Conservation (phyloP, 2,888 invertebrate genomes). For the Ochlodes sylvanus region DNA sequence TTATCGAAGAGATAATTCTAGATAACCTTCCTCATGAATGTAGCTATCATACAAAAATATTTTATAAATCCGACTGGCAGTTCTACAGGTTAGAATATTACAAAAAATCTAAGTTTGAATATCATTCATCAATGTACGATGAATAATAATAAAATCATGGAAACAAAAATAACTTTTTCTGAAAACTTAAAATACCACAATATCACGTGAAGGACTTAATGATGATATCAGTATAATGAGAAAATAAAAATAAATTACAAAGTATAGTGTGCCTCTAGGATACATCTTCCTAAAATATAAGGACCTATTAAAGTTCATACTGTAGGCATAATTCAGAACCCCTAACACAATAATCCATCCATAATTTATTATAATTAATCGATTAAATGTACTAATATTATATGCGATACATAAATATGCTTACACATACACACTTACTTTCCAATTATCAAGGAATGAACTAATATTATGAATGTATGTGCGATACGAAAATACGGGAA, state of each 20-base stretch:
- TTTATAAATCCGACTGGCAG: too few relatives aligned
- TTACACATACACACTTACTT: conserved; percentile 13
- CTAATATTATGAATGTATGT: conserved; percentile 19
- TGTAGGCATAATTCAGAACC: conserved; percentile 31
- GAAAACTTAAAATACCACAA: too few relatives aligned
- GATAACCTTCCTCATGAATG: too few relatives aligned
- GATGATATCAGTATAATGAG: too few relatives aligned
- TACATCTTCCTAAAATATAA: not conserved
- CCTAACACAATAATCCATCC: conserved; percentile 7
- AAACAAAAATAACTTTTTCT: too few relatives aligned
- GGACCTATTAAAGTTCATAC: conserved; percentile 5
- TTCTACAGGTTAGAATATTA: too few relatives aligned
- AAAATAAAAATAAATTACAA: not conserved
- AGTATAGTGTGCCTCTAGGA: not conserved
- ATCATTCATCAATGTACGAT: too few relatives aligned
- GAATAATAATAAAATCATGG: too few relatives aligned
- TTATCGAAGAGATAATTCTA: too few relatives aligned
- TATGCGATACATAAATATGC: conserved; percentile 18
- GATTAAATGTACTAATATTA: conserved; percentile 19
- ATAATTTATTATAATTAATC: conserved; percentile 12
- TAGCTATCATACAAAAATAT: too few relatives aligned
- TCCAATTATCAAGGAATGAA: conserved; percentile 21
- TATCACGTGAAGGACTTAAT: too few relatives aligned
- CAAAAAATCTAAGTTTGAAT: too few relatives aligned
- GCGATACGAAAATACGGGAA: conserved; percentile 25